phyloP scores from a whole-genome alignment of 2,888 invertebrate genomes.

The Parnassius mnemosyne region DNA sequence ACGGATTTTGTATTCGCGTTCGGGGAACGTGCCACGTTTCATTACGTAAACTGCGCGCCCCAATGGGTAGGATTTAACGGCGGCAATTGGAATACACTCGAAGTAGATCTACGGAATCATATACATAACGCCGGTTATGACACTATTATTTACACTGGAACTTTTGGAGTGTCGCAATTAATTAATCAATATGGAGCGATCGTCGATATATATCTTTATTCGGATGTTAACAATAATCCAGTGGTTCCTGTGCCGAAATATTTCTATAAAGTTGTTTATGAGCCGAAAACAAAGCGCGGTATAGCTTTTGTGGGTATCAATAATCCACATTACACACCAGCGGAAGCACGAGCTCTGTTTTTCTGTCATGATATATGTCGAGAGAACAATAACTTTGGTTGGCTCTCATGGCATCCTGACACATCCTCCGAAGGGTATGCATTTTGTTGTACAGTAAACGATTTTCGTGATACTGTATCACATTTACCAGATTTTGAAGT shows the following conservation, averaged over 20 bases:
- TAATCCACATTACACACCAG: conserved; percentile 74
- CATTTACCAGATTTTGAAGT: conserved; percentile 78
- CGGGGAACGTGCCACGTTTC: conserved; percentile 82
- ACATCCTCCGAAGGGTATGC: conserved; percentile 74
- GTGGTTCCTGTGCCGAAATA: conserved; percentile 70
- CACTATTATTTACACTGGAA: conserved; percentile 81
- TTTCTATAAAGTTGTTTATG: conserved; percentile 79
- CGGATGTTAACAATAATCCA: conserved; percentile 60
- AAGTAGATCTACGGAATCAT: conserved; percentile 65
- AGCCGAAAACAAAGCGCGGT: conserved; percentile 67
- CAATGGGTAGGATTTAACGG: conserved; percentile 84
- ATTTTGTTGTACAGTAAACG: conserved; percentile 81
- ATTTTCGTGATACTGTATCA: conserved; percentile 70
- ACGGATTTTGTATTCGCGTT: conserved; percentile 82
- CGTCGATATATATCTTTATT: conserved; percentile 61
- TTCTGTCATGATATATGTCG: conserved; percentile 76
- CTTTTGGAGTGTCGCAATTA: conserved; percentile 78
- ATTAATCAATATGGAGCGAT: conserved; percentile 55
- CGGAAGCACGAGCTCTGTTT: conserved; percentile 50
- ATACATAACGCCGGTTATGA: conserved; percentile 52
- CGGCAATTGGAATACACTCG: conserved; percentile 81
- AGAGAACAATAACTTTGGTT: conserved; percentile 70
- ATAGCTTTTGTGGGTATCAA: conserved; percentile 83
- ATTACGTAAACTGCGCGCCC: conserved; percentile 84
- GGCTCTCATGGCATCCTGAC: conserved; percentile 80